A percentile compares a stretch with the other conserved stretches of the same genome.
Conservation (phyloP, 2,113 vertebrate genomes). For the Corvus cornix region DNA sequence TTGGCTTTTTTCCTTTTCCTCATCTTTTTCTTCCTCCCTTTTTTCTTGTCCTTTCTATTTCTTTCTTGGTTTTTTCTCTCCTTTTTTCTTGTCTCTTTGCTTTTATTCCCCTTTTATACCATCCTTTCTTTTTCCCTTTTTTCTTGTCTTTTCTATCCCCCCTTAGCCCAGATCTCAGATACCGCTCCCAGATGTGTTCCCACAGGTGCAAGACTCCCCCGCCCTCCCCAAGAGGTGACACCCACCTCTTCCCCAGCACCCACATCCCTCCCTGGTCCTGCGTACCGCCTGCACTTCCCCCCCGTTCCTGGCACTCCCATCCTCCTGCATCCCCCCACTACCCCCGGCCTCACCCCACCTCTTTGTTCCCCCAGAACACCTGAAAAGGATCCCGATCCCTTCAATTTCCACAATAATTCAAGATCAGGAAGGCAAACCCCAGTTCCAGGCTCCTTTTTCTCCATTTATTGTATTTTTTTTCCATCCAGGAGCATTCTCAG, state of each 20-base stretch:
- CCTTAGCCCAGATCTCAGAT: no score
- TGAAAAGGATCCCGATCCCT: background rate
- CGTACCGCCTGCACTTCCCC: background rate
- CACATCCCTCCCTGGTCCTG: background rate
- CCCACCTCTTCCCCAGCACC: background rate
- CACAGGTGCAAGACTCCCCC: background rate
- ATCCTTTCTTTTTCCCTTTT: background rate
- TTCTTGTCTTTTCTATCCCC: no score
- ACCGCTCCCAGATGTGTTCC: background rate
- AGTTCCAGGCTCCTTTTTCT: background rate
- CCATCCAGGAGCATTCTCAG: background rate
- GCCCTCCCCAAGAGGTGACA: background rate
- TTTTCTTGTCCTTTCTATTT: background rate
- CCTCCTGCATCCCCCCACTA: no score
- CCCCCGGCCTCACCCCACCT: no score
- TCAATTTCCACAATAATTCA: background rate
- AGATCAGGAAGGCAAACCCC: background rate
- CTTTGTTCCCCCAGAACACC: background rate
- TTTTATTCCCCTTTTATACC: background rate
- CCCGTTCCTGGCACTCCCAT: no score
- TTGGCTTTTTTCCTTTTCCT: background rate
- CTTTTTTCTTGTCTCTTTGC: background rate
- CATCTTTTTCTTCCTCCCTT: background rate
- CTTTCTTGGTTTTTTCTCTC: rapidly evolving
- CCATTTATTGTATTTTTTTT: background rate